Base-by-base conservation (phyloP, 2,797 vertebrate species). In the Echeneis naucrates region DNA sequence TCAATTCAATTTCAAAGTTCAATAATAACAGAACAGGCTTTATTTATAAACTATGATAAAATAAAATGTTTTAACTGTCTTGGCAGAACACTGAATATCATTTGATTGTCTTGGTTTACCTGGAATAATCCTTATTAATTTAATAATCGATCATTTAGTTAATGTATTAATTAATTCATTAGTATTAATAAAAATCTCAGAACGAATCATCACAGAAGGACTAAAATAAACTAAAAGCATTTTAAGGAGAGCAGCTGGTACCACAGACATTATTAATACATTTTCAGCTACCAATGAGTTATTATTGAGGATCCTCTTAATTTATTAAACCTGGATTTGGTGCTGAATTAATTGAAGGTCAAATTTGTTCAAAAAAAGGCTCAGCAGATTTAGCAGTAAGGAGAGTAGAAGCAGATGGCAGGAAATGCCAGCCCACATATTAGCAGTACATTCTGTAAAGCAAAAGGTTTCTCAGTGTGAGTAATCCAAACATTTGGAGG, bases 331-430 rank as follows among this genome's bases (percentile, higher is more conserved):
- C 8, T 10, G 5, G 19, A 17, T 68, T 62, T 48, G 17, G 16
- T 19, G 12, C 27, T 37, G 54, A 54, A 54, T 59, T 23, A 40
- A 59, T 14, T 59, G 26, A 65, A 55, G 37, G 8, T 54, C 30
- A 59, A 50, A 50, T 26, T 37, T 38, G 21, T 21, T 3, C n/a
- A 12, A n/a, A n/a, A n/a, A n/a, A n/a, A n/a, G 45, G 13, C 47
- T 24, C 21, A 48, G 23, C 48, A 51, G 6, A 4, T 26, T 51
- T 51, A 13, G 21, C 21, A 47, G 19, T 19, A 8, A n/a, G 8
- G 19, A n/a, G 21, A 50, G 47, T 50, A 50, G 12, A 68, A 51
- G 32, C 51, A 54, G 47, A 56, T 33, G 51, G 27, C 42, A 51
- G 54, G 53, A 72, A 55, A 21, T 23, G 5, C 19, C 38, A 35